phyloP scores from a whole-genome alignment of 2,113 vertebrate genomes.

The Acrocephalus arundinaceus region DNA sequence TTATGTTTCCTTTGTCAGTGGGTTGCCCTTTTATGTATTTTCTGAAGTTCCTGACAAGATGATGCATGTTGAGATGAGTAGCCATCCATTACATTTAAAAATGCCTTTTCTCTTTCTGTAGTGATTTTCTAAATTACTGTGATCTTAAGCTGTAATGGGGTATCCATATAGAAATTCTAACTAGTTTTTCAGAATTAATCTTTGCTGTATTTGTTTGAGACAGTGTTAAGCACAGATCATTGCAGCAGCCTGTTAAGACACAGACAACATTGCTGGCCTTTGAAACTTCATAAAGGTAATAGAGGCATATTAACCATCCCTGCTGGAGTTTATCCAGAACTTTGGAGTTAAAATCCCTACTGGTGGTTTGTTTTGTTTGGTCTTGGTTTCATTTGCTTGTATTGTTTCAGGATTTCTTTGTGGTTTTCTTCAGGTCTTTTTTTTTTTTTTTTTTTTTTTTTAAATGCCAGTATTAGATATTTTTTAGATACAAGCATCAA shows the following conservation, averaged over 20 bases:
- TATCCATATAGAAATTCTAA: background rate
- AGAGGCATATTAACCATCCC: background rate
- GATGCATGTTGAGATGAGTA: conserved; percentile 9
- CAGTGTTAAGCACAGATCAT: background rate
- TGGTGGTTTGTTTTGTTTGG: background rate
- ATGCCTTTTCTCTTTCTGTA: background rate
- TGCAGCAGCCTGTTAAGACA: background rate
- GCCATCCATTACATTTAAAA: background rate
- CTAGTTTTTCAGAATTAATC: background rate
- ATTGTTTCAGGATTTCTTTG: background rate
- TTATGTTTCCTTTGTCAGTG: conserved; percentile 12
- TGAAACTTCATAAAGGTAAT: background rate
- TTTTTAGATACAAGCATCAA: background rate
- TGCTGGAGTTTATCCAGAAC: background rate
- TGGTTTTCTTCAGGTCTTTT: background rate
- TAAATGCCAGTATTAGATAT: background rate
- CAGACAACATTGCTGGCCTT: background rate
- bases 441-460: too few relatives aligned
- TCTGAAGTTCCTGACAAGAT: background rate
- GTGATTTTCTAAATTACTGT: background rate
- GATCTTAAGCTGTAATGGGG: background rate
- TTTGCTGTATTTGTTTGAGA: background rate
- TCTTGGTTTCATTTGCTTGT: background rate
- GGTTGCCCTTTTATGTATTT: background rate
- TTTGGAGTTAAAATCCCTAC: background rate